These are phyloP conservation scores for Suncus etruscus DNA, from an alignment of 2,113 vertebrate species.

Conservation along the genomic window DNA sequence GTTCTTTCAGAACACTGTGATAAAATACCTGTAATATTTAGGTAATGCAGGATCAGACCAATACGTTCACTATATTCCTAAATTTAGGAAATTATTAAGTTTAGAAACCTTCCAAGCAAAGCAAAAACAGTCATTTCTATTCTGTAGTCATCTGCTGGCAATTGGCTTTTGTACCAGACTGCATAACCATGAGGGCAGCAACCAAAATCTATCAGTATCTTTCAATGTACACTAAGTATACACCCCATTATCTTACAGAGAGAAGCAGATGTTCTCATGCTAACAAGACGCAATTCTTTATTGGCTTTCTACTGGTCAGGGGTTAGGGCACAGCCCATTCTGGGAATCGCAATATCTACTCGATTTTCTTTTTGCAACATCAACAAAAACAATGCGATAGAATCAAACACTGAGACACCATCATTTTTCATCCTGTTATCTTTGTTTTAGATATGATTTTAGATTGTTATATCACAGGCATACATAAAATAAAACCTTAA, in stretches of 20 bases:
- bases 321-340: neutral
- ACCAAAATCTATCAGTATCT: neutral
- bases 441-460: neutral
- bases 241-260: neutral
- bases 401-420: neutral
- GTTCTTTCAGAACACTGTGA: too few species aligned
- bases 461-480: neutral
- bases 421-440: neutral
- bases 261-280: too few species aligned
- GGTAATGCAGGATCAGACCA: too few species aligned
- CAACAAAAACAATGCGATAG: neutral
- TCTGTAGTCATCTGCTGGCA: too few species aligned
- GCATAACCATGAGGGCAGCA: neutral
- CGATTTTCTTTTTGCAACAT: slow-evolving; percentile 25
- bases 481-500: neutral
- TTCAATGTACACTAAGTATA: neutral
- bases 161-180: neutral
- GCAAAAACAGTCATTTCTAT: too few species aligned
- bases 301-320: too few species aligned
- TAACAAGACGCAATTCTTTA: too few species aligned
- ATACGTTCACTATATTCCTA: too few species aligned
- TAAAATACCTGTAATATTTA: too few species aligned
- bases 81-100: too few species aligned
- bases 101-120: too few species aligned
- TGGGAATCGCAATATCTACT: neutral